These are phyloP conservation scores for Anoplophora glabripennis DNA, from an alignment of 1,140 invertebrate genomes.

Conservation along the genomic window DNA sequence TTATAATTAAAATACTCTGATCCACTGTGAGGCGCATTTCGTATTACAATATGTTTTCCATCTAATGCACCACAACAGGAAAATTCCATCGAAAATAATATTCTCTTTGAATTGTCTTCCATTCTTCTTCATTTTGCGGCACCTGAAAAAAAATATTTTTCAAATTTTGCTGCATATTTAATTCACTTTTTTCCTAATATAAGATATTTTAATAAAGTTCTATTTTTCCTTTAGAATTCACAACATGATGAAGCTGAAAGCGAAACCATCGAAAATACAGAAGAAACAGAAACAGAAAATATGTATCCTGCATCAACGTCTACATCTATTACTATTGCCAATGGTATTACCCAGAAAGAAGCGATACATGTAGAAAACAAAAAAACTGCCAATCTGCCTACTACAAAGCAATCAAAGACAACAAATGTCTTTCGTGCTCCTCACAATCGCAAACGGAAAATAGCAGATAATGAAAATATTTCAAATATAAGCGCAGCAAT, in stretches of 20 bases:
- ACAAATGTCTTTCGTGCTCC: slow-evolving; percentile 8
- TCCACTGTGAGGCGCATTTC: slow-evolving; percentile 2
- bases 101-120: slow-evolving; percentile 16
- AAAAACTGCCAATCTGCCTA: slow-evolving; percentile 23
- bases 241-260: slow-evolving; percentile 22
- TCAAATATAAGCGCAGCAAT: slow-evolving; percentile 25
- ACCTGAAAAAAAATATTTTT: slow-evolving; percentile 17
- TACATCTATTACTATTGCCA: slow-evolving; percentile 23
- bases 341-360: slow-evolving; percentile 21
- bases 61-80: slow-evolving; percentile 49
- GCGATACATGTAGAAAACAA: slow-evolving; percentile 20
- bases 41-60: slow-evolving; percentile 40
- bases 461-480: slow-evolving; percentile 22
- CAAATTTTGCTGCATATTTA: not conserved
- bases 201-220: slow-evolving; percentile 13
- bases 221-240: slow-evolving; percentile 25
- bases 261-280: slow-evolving; percentile 19
- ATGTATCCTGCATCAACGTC: slow-evolving; percentile 23
- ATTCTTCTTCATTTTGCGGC: slow-evolving; percentile 15
- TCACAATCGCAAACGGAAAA: slow-evolving; percentile 24
- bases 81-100: slow-evolving; percentile 42
- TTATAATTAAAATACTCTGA: slow-evolving; percentile 50
- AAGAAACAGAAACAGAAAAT: slow-evolving; percentile 21
- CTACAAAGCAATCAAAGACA: slow-evolving; percentile 21
- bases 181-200: slow-evolving; percentile 2